Conservation (phyloP, 2,888 invertebrate genomes). For the Epistrophella euchroma region DNA sequence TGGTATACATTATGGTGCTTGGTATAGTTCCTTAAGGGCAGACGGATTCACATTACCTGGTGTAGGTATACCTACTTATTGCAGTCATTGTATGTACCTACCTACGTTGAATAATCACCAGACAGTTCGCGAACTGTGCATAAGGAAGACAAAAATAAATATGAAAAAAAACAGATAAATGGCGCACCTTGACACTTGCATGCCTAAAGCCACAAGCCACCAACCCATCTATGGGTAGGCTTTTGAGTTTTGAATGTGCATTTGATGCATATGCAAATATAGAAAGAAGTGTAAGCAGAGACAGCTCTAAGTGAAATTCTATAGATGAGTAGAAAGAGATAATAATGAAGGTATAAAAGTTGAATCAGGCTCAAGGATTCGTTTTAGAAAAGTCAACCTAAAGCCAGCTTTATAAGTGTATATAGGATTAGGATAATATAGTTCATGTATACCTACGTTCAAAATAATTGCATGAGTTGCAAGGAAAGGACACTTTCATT, state of each 20-base stretch:
- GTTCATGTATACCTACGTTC: not conserved
- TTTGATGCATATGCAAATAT: constrained; percentile 33
- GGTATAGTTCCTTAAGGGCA: constrained; percentile 23
- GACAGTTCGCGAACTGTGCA: constrained; percentile 50
- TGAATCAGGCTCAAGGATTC: constrained; percentile 1
- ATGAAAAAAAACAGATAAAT: constrained; percentile 27
- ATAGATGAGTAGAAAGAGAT: constrained; percentile 26
- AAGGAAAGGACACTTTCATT: not conserved
- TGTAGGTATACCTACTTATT: constrained; percentile 18
- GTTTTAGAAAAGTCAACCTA: constrained; percentile 1
- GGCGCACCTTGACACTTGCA: constrained; percentile 71
- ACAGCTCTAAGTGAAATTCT: constrained; percentile 39
- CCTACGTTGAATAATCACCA: constrained; percentile 51
- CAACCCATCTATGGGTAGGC: constrained; percentile 27
- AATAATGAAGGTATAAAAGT: constrained; percentile 3
- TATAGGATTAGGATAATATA: not conserved
- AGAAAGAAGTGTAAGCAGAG: constrained; percentile 35
- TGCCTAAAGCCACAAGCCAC: constrained; percentile 35
- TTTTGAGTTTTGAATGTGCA: constrained; percentile 37
- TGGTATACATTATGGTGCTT: not conserved
- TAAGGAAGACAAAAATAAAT: not conserved
- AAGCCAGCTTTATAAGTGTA: not conserved
- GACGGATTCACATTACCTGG: constrained; percentile 28
- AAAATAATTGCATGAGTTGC: not conserved
- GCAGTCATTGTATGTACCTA: constrained; percentile 24